These are phyloP conservation scores for Autographa pulchrina DNA, from an alignment of 2,888 invertebrate species.

Conservation along the genomic window DNA sequence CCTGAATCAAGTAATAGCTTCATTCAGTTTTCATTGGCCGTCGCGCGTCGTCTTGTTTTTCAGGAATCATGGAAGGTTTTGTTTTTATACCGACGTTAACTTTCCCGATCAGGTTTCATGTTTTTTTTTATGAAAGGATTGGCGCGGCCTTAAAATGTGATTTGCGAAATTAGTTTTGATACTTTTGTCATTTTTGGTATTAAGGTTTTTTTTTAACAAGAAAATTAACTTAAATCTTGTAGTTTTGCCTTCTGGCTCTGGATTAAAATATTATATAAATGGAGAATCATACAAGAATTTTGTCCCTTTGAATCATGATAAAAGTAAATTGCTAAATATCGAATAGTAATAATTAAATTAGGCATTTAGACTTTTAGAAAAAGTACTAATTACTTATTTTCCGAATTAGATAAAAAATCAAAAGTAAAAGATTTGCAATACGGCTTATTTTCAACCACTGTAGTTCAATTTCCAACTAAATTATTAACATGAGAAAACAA, in stretches of 20 bases:
- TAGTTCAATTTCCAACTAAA: conserved; percentile 9
- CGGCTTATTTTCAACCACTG: neutral
- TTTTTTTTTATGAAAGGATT: conserved; percentile 30
- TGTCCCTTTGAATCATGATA: no score
- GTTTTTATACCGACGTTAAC: conserved; percentile 19
- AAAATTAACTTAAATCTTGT: neutral
- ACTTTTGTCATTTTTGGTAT: neutral
- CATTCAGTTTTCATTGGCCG: conserved; percentile 35
- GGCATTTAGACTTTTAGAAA: no score
- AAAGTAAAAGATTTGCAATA: neutral
- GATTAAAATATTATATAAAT: no score
- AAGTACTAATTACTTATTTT: no score
- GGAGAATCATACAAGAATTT: no score
- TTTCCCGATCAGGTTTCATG: conserved; percentile 19
- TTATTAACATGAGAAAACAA: conserved; percentile 36
- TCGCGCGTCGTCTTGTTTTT: conserved; percentile 42
- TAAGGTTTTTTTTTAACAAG: neutral
- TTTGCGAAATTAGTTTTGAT: conserved; percentile 1
- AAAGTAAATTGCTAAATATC: no score
- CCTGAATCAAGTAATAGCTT: conserved; percentile 38
- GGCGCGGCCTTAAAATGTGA: neutral
- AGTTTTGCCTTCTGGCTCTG: neutral
- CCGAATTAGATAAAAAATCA: no score
- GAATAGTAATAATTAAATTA: no score
- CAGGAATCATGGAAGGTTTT: conserved; percentile 24